Percentiles rank a stretch among this genome's conserved stretches.
Conservation (phyloP, 2,888 invertebrate species). For the Sphaerophoria rueppellii region DNA sequence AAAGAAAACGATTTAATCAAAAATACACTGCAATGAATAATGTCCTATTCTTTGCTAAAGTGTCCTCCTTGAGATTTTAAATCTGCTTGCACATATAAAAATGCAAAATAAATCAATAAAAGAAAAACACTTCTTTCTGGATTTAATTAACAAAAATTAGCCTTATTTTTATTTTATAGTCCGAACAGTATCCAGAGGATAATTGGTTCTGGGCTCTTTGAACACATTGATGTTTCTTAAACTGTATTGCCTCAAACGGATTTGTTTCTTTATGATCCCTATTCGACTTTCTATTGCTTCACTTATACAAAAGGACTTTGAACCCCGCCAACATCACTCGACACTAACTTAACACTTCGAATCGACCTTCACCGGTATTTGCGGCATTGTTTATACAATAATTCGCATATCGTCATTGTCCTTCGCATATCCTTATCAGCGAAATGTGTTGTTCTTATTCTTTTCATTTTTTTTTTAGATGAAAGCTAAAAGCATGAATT, state of each 20-base stretch:
- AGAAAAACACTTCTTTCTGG: slow-evolving; percentile 14
- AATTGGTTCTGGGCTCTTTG: slow-evolving; percentile 50
- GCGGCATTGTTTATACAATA: slow-evolving; percentile 20
- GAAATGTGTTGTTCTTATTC: slow-evolving; percentile 48
- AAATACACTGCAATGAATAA: slow-evolving; percentile 4
- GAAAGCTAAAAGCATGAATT: slow-evolving; percentile 29
- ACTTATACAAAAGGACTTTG: slow-evolving; percentile 43
- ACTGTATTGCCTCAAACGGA: slow-evolving; percentile 24
- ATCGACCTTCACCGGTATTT: slow-evolving; percentile 42
- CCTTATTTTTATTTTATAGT: too few species aligned
- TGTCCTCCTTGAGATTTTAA: slow-evolving; percentile 27
- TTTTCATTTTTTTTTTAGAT: not conserved
- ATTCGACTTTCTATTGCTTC: slow-evolving; percentile 1
- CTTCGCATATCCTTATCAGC: slow-evolving; percentile 58
- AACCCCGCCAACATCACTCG: not conserved
- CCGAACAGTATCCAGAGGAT: slow-evolving; percentile 40
- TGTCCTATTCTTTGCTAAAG: slow-evolving; percentile 11
- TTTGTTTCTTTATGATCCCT: slow-evolving; percentile 3
- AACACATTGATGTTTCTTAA: slow-evolving; percentile 17
- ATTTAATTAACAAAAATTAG: slow-evolving; percentile 62
- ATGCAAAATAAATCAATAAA: slow-evolving; percentile 24
- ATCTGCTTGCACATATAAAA: slow-evolving; percentile 42
- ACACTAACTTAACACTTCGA: not conserved
- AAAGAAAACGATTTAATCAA: slow-evolving; percentile 6
- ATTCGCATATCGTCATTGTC: slow-evolving; percentile 40